phyloP scores from a whole-genome alignment of 2,797 vertebrate species.

The Pangasius macronema region DNA sequence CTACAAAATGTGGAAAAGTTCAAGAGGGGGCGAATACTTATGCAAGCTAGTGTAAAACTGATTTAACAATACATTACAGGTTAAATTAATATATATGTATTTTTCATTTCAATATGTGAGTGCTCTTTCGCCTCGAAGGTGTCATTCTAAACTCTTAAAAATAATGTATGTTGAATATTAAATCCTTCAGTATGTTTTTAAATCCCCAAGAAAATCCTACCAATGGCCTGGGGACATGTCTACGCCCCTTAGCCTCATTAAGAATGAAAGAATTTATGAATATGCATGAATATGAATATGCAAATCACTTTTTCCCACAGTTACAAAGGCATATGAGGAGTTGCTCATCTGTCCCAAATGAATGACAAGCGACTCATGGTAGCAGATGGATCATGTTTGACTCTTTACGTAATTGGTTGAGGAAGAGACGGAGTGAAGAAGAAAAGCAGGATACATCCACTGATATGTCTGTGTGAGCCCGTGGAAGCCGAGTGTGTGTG shows the following conservation, averaged over 20 bases:
- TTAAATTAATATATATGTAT: not conserved
- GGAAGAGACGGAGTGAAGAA: not conserved
- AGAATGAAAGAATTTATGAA: not conserved
- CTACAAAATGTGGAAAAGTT: not conserved
- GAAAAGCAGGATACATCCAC: not conserved
- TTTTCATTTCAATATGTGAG: not conserved
- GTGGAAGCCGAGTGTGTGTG: conserved; percentile 53
- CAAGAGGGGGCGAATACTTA: not conserved
- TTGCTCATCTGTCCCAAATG: not conserved
- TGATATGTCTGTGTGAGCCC: conserved; percentile 15
- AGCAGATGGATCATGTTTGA: not conserved
- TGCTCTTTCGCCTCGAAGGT: not conserved
- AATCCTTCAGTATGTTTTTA: not conserved
- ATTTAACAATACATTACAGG: not conserved
- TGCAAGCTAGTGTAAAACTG: not conserved
- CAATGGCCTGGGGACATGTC: not conserved
- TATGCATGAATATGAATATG: conserved; percentile 5
- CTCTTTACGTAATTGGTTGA: not conserved
- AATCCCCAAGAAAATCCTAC: not conserved
- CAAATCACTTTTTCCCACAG: not conserved
- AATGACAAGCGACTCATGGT: not conserved
- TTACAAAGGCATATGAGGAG: not conserved
- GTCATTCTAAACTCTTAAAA: not conserved
- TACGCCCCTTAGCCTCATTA: not conserved
- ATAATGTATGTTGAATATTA: not conserved